A percentile compares a stretch with the other conserved stretches of the same genome.
Conservation (phyloP, 1,140 invertebrate genomes). For the Aphidius gifuensis region DNA sequence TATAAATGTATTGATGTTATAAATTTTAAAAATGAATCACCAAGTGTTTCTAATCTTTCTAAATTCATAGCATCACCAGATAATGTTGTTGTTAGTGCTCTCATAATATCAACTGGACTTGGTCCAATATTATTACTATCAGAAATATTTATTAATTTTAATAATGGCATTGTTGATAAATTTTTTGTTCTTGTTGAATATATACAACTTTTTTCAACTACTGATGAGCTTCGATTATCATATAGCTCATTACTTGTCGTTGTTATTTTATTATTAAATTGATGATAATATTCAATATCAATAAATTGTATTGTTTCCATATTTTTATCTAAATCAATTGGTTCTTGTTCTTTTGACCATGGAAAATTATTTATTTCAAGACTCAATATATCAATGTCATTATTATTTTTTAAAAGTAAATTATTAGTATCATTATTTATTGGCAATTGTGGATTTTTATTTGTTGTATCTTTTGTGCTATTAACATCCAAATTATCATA, state of each 20-base stretch:
- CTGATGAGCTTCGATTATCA: conserved; percentile 2
- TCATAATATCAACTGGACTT: conserved; percentile 32
- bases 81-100: conserved; percentile 68
- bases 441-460: background rate
- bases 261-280: conserved; percentile 48
- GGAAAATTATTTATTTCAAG: conserved; percentile 42
- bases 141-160: conserved; percentile 28
- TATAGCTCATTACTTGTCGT: background rate
- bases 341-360: conserved; percentile 62
- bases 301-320: conserved; percentile 60
- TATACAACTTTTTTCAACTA: background rate
- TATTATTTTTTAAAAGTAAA: background rate
- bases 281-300: conserved; percentile 67
- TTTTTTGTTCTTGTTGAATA: conserved; percentile 18
- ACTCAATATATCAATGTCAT: conserved; percentile 18
- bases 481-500: too few species aligned
- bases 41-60: conserved; percentile 81
- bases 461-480: too few species aligned
- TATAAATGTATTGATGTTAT: conserved; percentile 70
- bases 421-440: background rate
- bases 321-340: conserved; percentile 62
- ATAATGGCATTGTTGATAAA: conserved; percentile 18
- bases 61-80: conserved; percentile 77
- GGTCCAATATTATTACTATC: conserved; percentile 25
- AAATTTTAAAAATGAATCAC: conserved; percentile 87